phyloP scores from a whole-genome alignment of 2,888 invertebrate species.

The Epicampocera succincta region DNA sequence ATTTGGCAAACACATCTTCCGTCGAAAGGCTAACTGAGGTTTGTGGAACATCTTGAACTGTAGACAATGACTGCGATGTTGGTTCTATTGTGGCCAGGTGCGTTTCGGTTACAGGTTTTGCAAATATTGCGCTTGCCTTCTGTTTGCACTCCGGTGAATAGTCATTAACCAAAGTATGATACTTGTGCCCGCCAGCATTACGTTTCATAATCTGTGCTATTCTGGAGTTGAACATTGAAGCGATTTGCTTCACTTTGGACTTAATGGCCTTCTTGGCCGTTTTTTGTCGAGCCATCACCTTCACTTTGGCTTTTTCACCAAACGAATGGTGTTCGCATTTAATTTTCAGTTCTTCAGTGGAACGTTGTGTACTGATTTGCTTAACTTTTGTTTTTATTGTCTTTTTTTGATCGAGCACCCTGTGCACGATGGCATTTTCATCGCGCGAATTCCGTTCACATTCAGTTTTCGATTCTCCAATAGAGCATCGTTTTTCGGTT shows the following conservation, averaged over 20 bases:
- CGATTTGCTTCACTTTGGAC: slow-evolving; percentile 77
- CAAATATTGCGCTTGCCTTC: slow-evolving; percentile 11
- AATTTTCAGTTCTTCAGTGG: too few species aligned
- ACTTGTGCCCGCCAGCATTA: slow-evolving; percentile 6
- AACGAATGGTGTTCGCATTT: too few species aligned
- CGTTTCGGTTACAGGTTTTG: slow-evolving; percentile 44
- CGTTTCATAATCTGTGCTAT: slow-evolving; percentile 75
- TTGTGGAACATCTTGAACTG: not conserved
- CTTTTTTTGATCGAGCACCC: too few species aligned
- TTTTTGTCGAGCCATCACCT: too few species aligned
- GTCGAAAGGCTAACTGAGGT: slow-evolving; percentile 73
- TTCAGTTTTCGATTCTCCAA: too few species aligned
- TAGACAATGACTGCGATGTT: not conserved
- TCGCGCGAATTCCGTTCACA: too few species aligned
- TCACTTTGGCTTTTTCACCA: too few species aligned
- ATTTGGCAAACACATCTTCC: slow-evolving; percentile 76
- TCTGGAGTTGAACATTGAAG: slow-evolving; percentile 77
- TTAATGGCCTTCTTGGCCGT: slow-evolving; percentile 68
- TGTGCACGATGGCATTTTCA: too few species aligned
- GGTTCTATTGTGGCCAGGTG: too few species aligned
- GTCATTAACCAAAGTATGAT: slow-evolving; percentile 15
- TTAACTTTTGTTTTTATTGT: too few species aligned
- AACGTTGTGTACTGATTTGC: too few species aligned
- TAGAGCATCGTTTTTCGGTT: too few species aligned
- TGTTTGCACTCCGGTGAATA: slow-evolving; percentile 49